A percentile compares a stretch with the other conserved stretches of the same genome.
These are phyloP conservation scores for Steatocranus sp. DNA, from an alignment of 2,797 vertebrate genomes.

Conservation along the genomic window DNA sequence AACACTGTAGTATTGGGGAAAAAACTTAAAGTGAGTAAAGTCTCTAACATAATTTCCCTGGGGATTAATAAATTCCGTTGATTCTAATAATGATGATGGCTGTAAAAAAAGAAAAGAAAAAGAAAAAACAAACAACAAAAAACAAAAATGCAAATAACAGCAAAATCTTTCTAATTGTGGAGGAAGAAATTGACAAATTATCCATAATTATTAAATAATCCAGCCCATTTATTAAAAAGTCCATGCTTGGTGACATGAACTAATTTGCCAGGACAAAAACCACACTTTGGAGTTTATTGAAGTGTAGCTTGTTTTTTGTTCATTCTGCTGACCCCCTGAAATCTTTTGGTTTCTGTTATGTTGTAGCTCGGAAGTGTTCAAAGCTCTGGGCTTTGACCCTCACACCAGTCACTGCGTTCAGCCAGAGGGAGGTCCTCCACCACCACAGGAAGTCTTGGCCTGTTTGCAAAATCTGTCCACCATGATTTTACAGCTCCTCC, in stretches of 20 bases:
- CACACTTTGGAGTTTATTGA: not conserved
- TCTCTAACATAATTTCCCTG: not conserved
- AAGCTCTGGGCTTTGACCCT: not conserved
- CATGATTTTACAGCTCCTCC: no score
- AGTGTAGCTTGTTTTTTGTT: not conserved
- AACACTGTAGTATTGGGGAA: accelerated
- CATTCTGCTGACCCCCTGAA: not conserved
- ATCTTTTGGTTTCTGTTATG: not conserved
- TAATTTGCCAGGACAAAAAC: not conserved
- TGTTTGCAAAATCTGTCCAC: not conserved
- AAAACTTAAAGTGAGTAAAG: not conserved
- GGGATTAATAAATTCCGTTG: accelerated
- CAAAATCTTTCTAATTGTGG: not conserved
- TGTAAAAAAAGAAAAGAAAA: accelerated
- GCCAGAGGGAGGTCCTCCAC: not conserved
- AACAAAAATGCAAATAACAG: not conserved
- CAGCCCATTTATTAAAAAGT: not conserved
- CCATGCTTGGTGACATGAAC: not conserved
- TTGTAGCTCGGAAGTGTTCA: accelerated
- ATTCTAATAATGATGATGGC: not conserved
- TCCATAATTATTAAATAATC: not conserved
- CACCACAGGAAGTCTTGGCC: not conserved
- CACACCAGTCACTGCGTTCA: not conserved
- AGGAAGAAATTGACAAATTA: not conserved
- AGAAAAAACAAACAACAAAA: accelerated